Evolutionary conservation across 53 echinoderm and acorn worm species (phyloP), one percentile per base, ranked within the genome.

Genomic region (Zoroaster sp.): DNA sequence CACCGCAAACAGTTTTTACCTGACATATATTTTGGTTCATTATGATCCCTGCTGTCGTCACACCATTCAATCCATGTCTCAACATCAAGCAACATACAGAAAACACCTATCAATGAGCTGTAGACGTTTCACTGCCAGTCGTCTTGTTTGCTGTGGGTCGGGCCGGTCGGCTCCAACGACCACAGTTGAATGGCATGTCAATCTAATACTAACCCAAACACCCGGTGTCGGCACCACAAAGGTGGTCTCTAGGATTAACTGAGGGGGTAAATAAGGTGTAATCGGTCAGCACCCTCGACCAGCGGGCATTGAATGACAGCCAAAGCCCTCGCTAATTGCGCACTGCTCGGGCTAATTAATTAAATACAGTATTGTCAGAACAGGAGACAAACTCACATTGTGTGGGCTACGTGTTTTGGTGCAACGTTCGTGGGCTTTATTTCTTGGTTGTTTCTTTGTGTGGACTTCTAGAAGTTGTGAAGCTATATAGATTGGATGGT

Each of bases 261-360:
- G 37, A 18, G 45, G 52, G 71, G 71, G 85, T 85, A 85, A 85
- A 85, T 85, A 85, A 36, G 85, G 46, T n/a, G 33, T 85, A 85
- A 85, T 85, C 85, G 72, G 85, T 85, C 85, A 85, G 85, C 85
- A 49, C 85, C 71, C 70, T 49, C 15, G 45, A 85, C 85, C 71
- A 71, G 52, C 51, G 17, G 85, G 85, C 81, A 52, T 35, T 85
- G 85, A 85, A 85, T 69, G 85, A 85, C 85, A 51, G 85, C 71
- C 77, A 37, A 36, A 71, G 49, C 85, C 47, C 43, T 33, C 35
- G 11, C 85, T 85, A 85, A 85, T 85, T 85, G 85, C 70, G 35
- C 71, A 17, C 35, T 34, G 85, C 71, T 69, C 25, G 85, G 71
- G 85, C 71, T 85, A 85, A 85, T 85, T 85, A 85, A 85, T 85